phyloP scores from a whole-genome alignment of 2,797 vertebrate genomes.

The Pempheris klunzingeri region DNA sequence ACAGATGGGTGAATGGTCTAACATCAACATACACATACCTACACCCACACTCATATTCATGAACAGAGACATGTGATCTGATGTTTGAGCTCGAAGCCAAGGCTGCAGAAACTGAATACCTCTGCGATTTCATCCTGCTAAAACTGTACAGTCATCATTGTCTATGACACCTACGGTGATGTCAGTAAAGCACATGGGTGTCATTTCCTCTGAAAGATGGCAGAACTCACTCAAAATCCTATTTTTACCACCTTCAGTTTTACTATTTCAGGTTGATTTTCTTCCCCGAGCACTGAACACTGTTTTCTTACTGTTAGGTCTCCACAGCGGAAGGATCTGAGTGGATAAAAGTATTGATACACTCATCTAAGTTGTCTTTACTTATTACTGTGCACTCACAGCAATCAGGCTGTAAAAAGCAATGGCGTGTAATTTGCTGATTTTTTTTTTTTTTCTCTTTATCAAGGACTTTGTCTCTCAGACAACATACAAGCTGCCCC shows the following conservation, averaged over 20 bases:
- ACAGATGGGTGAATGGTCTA: slow-evolving; percentile 61
- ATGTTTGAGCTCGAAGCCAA: slow-evolving; percentile 19
- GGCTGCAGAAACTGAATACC: background rate
- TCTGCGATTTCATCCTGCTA: background rate
- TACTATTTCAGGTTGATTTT: background rate
- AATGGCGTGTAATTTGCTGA: too few species aligned
- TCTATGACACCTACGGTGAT: too few species aligned
- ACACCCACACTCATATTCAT: slow-evolving; percentile 11
- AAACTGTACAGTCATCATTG: too few species aligned
- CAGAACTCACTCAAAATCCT: too few species aligned
- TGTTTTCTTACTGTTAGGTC: background rate
- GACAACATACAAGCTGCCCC: background rate
- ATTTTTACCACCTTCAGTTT: background rate
- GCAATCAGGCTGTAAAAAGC: background rate
- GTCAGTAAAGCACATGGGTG: background rate
- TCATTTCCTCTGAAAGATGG: background rate
- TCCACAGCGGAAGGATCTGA: background rate
- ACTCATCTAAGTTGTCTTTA: background rate
- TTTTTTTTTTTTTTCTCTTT: too few species aligned
- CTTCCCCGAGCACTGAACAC: background rate
- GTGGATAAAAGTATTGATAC: background rate
- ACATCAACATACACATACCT: slow-evolving; percentile 16
- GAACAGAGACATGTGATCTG: background rate
- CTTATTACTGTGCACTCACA: background rate
- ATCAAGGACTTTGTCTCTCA: background rate